Base-by-base conservation (phyloP, 23 tunicate genomes). In the Pegea sp. region DNA sequence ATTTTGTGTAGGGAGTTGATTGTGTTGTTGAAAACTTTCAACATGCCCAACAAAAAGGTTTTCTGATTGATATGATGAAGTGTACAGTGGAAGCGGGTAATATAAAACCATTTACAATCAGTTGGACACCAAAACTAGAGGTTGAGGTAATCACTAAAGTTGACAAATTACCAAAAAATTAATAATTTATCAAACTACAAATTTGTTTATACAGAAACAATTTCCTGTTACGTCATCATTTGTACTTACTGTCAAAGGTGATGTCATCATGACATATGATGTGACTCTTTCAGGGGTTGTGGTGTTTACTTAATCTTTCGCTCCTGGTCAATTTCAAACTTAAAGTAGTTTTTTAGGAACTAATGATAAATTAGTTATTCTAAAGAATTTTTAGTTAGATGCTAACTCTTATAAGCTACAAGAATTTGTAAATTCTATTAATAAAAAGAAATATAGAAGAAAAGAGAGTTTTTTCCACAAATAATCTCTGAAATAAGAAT, bases 71-170 rank as follows among this genome's bases (percentile, higher is more conserved):
- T 22, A 67, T 56, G 1, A 68, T 68, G 24, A 84, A 84, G 55
- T 58, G 62, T n/a, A 56, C 67, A 19, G 84, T 84, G 6, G 95
- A 84, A 24, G 71, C 64, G 6, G 95, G 61, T 19, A 1, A 44
- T 1, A 24, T 73, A 13, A 84, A 84, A 46, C 65, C 57, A 5
- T 23, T 74, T 8, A 64, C 63, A 1, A 59, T 84, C 32, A 66
- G 70, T 6, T 84, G 95, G 95, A 73, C 69, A 3, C 95, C 95
- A 29, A 68, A 72, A 4, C 70, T 62, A 66, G 62, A 76, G 29
- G 75, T 71, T 44, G 74, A 80, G 30, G 93, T 80, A 66, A 66
- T 79, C 19, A 19, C 7, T 42, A 11, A 22, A n/a, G 22, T 51
- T 7, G 22, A 7, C 22, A 11, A 11, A 51, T 22, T 13, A n/a